Base-by-base conservation (phyloP, 2,888 invertebrate genomes). In the Matsumyia berberina region DNA sequence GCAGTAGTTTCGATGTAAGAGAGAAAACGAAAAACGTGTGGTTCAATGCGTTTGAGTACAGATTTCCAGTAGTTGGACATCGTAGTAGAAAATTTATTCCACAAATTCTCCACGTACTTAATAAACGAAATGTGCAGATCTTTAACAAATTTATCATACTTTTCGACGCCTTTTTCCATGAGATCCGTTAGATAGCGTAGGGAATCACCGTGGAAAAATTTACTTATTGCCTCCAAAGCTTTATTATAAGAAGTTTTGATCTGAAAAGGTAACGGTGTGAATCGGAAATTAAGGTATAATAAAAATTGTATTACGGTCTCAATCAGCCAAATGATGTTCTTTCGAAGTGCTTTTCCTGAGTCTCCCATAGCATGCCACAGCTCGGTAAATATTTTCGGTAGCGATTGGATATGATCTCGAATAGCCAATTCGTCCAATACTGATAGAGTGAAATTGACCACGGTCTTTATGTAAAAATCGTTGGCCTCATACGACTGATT, bases 281-380 rank as follows among this genome's bases (percentile, higher is more conserved):
- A 24, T 1, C 29, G 15, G 35, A 60, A 57, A 42, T 64, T 8
- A 44, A 1, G 0, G 7, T n/a, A n/a, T 11, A 8, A 11, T 19
- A 0, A 31, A 24, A 29, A 8, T 44, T 24, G 44, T 86, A 89
- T 89, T 91, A 93, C 93, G 60, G 94, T 94, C 81, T 96, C 95
- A 0, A 96, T 94, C 0, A 96, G 93, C 94, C 95, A 96, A 0
- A 94, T 91, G 8, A 97, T 92, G 86, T 96, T 96, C 86, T 95
- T 94, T 55, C 96, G 94, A 17, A 97, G 94, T 0, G 96, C 96
- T 87, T 95, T 93, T 7, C 96, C 96, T 0, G 96, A 96, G 67
- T 96, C 96, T 0, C 96, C 97, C 96, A 97, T 96, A 87, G 96
- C 94, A 5, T 96, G 95, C 96, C 96, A 96, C 89, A 97, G 93